Base-by-base conservation (phyloP, 2,888 invertebrate genomes). In the Andrena trimmerana region DNA sequence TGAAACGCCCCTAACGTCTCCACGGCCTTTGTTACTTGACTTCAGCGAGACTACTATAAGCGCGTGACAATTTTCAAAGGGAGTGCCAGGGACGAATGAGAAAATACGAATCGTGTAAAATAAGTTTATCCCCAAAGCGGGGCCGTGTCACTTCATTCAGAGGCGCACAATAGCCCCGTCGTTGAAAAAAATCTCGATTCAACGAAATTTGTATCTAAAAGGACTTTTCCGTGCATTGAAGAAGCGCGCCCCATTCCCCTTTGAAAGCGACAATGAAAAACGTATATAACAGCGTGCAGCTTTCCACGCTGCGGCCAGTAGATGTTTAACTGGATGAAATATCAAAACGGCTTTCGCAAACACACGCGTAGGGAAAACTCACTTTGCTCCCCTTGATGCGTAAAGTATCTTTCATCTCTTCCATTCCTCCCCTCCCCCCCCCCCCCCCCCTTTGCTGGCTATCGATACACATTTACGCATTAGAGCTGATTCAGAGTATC, bases 401-500 rank as follows among this genome's bases (percentile, higher is more conserved):
- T 42, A 42, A 57, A 78, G 73, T 81, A 65, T 31, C 72, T 8
- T 65, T 60, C 54, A 69, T 62, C 69, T 67, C 42, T 70, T 71
- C 71, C 66, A 33, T 67, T 31, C 52, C 29, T 29, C 57, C 31
- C 54, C 24, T 27, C 50, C n/a, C n/a, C 0, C 62, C 31, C 1
- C 54, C 20, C 20, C 20, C 20, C 0, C n/a, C 0, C 62, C 31
- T 1, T 48, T 31, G 67, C 62, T 31, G 27, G 74, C 83, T 75
- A 84, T 78, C 75, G 78, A 78, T 84, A 82, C 83, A 57, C 78
- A 84, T 84, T 84, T 84, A 54, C 68, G 78, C 75, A 84, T 78
- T 84, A 84, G 59, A 52, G n/a, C 33, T 31, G 69, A 62, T 54
- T 59, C 63, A 33, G 71, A 75, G 24, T 72, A 82, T 36, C 74